These are phyloP conservation scores for Crocallis elinguaria DNA, from an alignment of 2,888 invertebrate species.

Conservation along the genomic window DNA sequence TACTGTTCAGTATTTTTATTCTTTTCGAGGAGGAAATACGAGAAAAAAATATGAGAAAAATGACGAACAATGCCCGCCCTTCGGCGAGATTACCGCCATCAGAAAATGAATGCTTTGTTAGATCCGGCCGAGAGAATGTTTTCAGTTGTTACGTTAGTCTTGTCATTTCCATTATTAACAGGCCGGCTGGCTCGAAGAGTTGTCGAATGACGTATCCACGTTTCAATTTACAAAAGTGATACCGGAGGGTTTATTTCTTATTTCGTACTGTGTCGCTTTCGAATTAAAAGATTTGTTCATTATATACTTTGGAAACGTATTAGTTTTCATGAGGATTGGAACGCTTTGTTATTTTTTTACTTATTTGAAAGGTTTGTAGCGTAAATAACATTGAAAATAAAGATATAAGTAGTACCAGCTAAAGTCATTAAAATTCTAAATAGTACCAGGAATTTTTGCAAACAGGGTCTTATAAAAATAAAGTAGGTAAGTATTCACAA, in stretches of 20 bases:
- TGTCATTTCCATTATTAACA: constrained; percentile 74
- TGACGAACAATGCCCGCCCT: constrained; percentile 81
- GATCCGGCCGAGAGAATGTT: constrained; percentile 73
- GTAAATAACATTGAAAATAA: too few species aligned
- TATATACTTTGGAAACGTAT: neutral
- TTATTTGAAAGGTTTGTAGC: neutral
- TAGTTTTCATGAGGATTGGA: neutral
- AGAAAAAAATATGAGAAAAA: constrained; percentile 74
- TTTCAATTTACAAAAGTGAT: constrained; percentile 59
- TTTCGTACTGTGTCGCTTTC: constrained; percentile 27
- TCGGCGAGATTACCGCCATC: constrained; percentile 84
- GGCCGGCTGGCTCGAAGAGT: constrained; percentile 56
- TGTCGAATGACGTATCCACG: constrained; percentile 59
- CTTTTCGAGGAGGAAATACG: constrained; percentile 76
- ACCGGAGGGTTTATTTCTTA: constrained; percentile 36
- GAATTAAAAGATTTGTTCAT: constrained; percentile 16
- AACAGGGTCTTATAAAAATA: too few species aligned
- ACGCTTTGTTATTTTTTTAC: neutral
- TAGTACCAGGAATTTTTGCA: too few species aligned
- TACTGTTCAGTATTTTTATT: constrained; percentile 77
- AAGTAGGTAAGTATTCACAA: too few species aligned
- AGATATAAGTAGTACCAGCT: too few species aligned
- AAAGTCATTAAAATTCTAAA: too few species aligned
- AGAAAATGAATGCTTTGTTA: constrained; percentile 84
- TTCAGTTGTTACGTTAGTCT: constrained; percentile 81